These are phyloP conservation scores for Chymomyza procnemis DNA, from an alignment of 2,888 invertebrate genomes.

Conservation along the genomic window DNA sequence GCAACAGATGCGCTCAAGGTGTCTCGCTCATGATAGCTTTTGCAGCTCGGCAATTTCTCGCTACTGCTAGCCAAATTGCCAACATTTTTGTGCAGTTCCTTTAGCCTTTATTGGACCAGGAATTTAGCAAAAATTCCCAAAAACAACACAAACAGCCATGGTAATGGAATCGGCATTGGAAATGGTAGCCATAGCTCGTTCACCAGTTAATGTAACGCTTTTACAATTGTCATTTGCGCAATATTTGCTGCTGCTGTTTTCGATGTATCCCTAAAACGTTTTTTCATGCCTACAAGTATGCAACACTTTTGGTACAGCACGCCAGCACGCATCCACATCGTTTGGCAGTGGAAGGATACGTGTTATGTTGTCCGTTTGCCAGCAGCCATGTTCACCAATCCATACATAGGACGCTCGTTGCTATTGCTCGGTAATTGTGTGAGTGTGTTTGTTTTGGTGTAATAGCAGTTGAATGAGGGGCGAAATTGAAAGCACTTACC, in stretches of 20 bases:
- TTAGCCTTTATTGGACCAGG: neutral
- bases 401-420: slow-evolving; percentile 10
- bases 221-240: slow-evolving; percentile 27
- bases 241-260: slow-evolving; percentile 15
- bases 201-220: slow-evolving; percentile 54
- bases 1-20: slow-evolving; percentile 12
- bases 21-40: slow-evolving; percentile 1
- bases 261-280: neutral
- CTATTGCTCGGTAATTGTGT: slow-evolving; percentile 6
- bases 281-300: slow-evolving; percentile 29
- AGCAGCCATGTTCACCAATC: neutral
- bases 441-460: slow-evolving; percentile 18
- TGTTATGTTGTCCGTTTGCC: slow-evolving; percentile 17
- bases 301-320: slow-evolving; percentile 43
- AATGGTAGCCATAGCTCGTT: slow-evolving; percentile 21
- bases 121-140: neutral
- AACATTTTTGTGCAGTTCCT: neutral
- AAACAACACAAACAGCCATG: neutral
- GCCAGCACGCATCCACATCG: neutral
- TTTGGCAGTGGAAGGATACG: neutral
- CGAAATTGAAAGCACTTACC: slow-evolving; percentile 80
- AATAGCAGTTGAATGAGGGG: slow-evolving; percentile 16
- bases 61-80: no score
- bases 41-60: slow-evolving; percentile 12
- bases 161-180: neutral